These are phyloP conservation scores for Typhlichthys eigenmanni DNA, from an alignment of 2,797 vertebrate species.

Conservation along the genomic window DNA sequence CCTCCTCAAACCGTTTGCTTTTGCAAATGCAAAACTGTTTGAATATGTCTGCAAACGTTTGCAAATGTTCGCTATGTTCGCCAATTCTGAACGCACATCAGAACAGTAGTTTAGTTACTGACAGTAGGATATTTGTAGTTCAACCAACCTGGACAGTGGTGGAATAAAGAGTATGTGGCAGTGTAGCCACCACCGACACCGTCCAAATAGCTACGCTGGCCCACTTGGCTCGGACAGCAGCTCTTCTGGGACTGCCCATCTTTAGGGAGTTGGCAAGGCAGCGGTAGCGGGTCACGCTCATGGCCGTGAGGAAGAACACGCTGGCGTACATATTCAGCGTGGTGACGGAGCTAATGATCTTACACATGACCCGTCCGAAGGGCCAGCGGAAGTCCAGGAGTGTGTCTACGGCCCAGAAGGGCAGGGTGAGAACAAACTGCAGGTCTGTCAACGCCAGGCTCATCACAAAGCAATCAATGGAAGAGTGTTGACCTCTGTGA, in stretches of 20 bases:
- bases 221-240: conserved; percentile 64
- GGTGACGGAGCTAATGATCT: conserved; percentile 77
- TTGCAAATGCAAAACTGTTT: no score
- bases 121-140: not conserved
- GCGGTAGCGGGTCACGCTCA: conserved; percentile 79
- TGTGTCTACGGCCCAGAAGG: conserved; percentile 78
- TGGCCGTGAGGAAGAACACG: conserved; percentile 79
- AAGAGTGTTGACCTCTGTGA: conserved; percentile 65
- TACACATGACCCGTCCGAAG: conserved; percentile 76
- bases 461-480: conserved; percentile 77
- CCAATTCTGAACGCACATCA: no score
- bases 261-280: conserved; percentile 71
- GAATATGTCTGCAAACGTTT: no score
- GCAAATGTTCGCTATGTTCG: no score
- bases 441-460: conserved; percentile 75
- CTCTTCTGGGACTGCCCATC: conserved; percentile 62
- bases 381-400: conserved; percentile 81
- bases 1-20: no score
- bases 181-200: conserved; percentile 70
- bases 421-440: conserved; percentile 78
- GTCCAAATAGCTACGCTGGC: conserved; percentile 75
- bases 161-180: conserved; percentile 79
- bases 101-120: no score
- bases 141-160: conserved; percentile 73
- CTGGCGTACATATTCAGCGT: conserved; percentile 82